These are phyloP conservation scores for Tetrax tetrax DNA, from an alignment of 2,113 vertebrate species.

Conservation along the genomic window DNA sequence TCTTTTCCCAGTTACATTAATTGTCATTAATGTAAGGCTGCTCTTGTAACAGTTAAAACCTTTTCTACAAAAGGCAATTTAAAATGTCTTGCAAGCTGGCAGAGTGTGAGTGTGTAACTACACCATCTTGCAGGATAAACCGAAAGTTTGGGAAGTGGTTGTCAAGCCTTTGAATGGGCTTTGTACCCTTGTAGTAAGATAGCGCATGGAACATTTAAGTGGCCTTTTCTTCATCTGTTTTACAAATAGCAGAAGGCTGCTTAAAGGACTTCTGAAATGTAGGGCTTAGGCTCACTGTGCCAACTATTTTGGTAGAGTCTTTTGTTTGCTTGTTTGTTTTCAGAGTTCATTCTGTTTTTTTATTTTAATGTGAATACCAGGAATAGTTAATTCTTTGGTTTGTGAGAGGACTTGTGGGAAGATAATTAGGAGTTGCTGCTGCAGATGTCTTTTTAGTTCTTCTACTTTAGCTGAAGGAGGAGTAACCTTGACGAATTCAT, in stretches of 20 bases:
- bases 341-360: neutral
- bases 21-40: neutral
- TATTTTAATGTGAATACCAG: neutral
- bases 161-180: neutral
- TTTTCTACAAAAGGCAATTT: neutral
- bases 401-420: neutral
- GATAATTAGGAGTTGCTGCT: neutral
- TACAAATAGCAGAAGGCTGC: neutral
- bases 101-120: neutral
- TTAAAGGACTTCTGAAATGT: neutral
- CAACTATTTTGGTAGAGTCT: neutral
- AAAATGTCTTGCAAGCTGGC: neutral
- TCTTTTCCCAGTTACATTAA: neutral
- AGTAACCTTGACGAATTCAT: neutral
- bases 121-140: neutral
- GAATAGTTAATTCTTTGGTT: neutral
- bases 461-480: neutral
- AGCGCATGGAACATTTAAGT: neutral
- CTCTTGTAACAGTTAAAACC: neutral
- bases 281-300: neutral
- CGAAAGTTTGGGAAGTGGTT: neutral
- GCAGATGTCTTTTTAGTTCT: neutral
- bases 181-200: neutral
- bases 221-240: neutral
- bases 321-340: slow-evolving; percentile 6